These are phyloP conservation scores for Botia almorhae DNA, from an alignment of 2,797 vertebrate species.

Conservation along the genomic window DNA sequence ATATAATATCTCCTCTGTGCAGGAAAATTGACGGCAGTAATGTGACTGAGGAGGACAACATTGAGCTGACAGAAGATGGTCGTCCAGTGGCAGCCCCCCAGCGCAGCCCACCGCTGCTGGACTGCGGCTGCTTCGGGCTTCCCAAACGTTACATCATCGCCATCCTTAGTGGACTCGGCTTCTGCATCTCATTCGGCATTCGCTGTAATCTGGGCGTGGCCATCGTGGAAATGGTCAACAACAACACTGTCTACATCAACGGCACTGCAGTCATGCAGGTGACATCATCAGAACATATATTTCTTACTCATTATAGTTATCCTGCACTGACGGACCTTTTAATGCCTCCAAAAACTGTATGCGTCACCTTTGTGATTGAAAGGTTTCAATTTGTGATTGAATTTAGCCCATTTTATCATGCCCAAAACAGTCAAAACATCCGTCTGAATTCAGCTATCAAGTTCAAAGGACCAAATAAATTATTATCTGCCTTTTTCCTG, in stretches of 20 bases:
- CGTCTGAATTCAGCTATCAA: not conserved
- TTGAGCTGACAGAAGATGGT: slow-evolving; percentile 91
- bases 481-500: slow-evolving; percentile 20
- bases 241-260: slow-evolving; percentile 90
- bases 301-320: not conserved
- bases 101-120: slow-evolving; percentile 68
- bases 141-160: slow-evolving; percentile 97
- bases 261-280: slow-evolving; percentile 93
- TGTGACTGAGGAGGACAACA: slow-evolving; percentile 80
- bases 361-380: too few relatives aligned
- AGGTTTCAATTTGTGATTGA: too few relatives aligned
- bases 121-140: slow-evolving; percentile 88
- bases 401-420: too few relatives aligned
- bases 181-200: slow-evolving; percentile 99
- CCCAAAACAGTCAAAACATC: not conserved
- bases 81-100: slow-evolving; percentile 73
- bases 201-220: slow-evolving; percentile 97
- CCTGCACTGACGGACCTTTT: too few relatives aligned
- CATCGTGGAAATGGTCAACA: slow-evolving; percentile 99
- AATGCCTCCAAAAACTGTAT: too few relatives aligned
- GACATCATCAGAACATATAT: slow-evolving; percentile 39
- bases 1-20: not conserved
- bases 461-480: not conserved
- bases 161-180: slow-evolving; percentile 94
- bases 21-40: slow-evolving; percentile 91